Percentiles rank a stretch among this genome's conserved stretches.
phyloP scores from a whole-genome alignment of 2,113 vertebrate species.

The Lynx canadensis region DNA sequence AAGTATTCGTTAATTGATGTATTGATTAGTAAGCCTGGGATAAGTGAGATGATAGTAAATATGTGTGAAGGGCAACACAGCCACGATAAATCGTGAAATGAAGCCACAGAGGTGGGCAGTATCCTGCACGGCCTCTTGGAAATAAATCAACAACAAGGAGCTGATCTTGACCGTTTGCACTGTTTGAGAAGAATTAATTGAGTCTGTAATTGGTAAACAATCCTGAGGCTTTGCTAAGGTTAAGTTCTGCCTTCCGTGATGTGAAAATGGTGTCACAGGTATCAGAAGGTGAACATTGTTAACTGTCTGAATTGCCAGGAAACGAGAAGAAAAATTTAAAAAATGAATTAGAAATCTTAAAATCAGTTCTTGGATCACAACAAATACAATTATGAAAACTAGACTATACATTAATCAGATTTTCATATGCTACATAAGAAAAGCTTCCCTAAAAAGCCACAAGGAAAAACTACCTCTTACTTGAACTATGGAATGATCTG shows the following conservation, averaged over 20 bases:
- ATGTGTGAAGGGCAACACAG: background rate
- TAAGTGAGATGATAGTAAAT: background rate
- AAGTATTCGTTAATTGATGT: background rate
- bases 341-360: background rate
- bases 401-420: background rate
- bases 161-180: background rate
- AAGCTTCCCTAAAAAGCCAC: background rate
- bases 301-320: background rate
- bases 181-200: slow-evolving; percentile 1
- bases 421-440: background rate
- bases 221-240: background rate
- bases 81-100: background rate
- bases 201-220: background rate
- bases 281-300: background rate
- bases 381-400: background rate
- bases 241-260: background rate
- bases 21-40: background rate
- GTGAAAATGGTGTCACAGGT: background rate
- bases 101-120: background rate
- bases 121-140: background rate
- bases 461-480: background rate
- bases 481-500: background rate
- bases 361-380: background rate
- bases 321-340: background rate
- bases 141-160: background rate